Evolutionary conservation across 2,113 vertebrate species (phyloP).

Genomic region (Gopherus evgoodei): DNA sequence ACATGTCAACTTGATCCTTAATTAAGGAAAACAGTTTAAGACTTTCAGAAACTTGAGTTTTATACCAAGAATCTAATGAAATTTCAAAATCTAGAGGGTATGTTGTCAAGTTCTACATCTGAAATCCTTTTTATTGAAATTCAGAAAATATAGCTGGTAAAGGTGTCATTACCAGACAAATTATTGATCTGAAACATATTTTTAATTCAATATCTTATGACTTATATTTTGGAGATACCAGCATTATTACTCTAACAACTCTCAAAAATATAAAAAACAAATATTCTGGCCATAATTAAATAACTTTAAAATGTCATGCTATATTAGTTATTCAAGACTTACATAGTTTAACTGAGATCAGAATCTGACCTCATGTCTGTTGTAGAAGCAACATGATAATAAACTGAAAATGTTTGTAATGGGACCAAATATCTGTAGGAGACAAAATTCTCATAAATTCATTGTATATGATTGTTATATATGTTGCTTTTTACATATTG

Average conservation of each 20-base stretch:
- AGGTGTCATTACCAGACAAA: background rate
- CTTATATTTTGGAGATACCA: background rate
- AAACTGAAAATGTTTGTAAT: background rate
- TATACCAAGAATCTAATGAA: background rate
- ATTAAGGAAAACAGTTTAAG: background rate
- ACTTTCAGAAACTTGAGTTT: background rate
- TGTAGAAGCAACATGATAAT: background rate
- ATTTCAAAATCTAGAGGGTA: background rate
- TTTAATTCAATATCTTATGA: background rate
- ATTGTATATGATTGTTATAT: background rate
- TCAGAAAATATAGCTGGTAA: background rate
- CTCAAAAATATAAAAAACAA: background rate
- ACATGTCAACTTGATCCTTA: background rate
- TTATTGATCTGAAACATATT: background rate
- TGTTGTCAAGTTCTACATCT: background rate
- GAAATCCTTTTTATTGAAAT: background rate
- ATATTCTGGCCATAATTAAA: background rate
- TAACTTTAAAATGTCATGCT: background rate
- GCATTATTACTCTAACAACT: background rate
- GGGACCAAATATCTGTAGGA: background rate
- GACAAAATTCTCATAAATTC: background rate
- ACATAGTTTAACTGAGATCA: background rate
- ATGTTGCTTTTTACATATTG: background rate
- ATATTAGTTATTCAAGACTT: background rate
- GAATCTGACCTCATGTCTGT: background rate